Base-by-base conservation (phyloP, 1,140 invertebrate species). In the Eulimnadia texana region DNA sequence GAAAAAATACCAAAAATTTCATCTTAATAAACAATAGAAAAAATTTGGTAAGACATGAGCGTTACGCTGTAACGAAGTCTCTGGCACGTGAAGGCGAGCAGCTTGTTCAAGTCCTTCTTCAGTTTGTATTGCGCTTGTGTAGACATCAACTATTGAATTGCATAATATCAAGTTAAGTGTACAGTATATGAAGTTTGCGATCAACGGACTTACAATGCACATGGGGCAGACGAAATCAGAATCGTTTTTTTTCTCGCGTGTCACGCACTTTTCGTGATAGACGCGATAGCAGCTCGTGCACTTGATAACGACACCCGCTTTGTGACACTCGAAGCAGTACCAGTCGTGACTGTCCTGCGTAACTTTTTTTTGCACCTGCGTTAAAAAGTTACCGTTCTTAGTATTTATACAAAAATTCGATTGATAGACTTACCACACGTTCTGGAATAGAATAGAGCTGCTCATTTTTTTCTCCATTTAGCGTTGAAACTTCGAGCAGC, bases 311-410 rank as follows among this genome's bases (percentile, higher is more conserved):
- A 80, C 77, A 1, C 84, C 84, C 9, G 79, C 77, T 50, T 76
- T 68, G 67, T 88, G 85, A 67, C 86, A 88, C 64, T 84, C 79
- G 68, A 83, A 86, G 69, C 86, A 89, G 67, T 87, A 88, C 78
- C 82, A 84, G 71, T 88, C 85, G 71, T 85, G 81, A 27, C 69
- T 71, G 65, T 73, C 73, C 47, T 68, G 70, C 27, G 27, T 6
- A 16, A 42, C 51, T n/a, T 23, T 28, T 29, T 61, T 29, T 28
- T 33, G 53, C 50, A 70, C 68, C 69, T 66, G 61, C 68, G 68
- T 33, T 2, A 62, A 62, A 52, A 49, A 29, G 27, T 19, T 42
- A 9, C 16, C 16, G 33, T 42, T 42, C 16, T 16, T 16, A 42
- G 6, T 42, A 16, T 42, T 42, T 42, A 42, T 6, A 42, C 33